Percentiles rank a stretch among this genome's conserved stretches.
phyloP scores from a whole-genome alignment of 2,113 vertebrate genomes.

The Macrotis lagotis region DNA sequence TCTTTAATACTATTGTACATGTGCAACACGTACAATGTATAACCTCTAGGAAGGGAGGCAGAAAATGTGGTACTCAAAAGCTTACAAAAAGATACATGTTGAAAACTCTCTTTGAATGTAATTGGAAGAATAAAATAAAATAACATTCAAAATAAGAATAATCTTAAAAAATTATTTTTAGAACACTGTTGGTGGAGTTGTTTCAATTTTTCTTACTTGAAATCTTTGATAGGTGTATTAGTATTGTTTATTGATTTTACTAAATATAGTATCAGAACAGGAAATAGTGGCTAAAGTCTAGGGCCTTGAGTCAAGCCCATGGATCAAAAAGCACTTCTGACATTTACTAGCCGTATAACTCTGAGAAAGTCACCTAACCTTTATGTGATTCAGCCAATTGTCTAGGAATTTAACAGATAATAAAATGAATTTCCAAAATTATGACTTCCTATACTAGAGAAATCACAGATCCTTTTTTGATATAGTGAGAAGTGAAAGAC shows the following conservation, averaged over 20 bases:
- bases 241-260: background rate
- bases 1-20: too few relatives aligned
- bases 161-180: background rate
- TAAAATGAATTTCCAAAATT: background rate
- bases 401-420: background rate
- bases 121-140: too few relatives aligned
- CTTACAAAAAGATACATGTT: too few relatives aligned
- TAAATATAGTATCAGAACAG: background rate
- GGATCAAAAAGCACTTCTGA: background rate
- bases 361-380: background rate
- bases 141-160: too few relatives aligned
- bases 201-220: background rate
- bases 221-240: background rate
- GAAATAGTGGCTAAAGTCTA: background rate
- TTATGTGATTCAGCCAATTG: background rate
- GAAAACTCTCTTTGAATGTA: too few relatives aligned
- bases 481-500: background rate
- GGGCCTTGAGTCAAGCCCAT: background rate
- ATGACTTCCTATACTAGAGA: background rate
- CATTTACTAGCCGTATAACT: background rate
- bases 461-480: background rate
- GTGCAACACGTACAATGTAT: too few relatives aligned
- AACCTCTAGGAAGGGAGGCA: too few relatives aligned
- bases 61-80: too few relatives aligned
- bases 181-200: background rate